These are phyloP conservation scores for Cantharis rustica DNA, from an alignment of 2,888 invertebrate species.

Conservation along the genomic window DNA sequence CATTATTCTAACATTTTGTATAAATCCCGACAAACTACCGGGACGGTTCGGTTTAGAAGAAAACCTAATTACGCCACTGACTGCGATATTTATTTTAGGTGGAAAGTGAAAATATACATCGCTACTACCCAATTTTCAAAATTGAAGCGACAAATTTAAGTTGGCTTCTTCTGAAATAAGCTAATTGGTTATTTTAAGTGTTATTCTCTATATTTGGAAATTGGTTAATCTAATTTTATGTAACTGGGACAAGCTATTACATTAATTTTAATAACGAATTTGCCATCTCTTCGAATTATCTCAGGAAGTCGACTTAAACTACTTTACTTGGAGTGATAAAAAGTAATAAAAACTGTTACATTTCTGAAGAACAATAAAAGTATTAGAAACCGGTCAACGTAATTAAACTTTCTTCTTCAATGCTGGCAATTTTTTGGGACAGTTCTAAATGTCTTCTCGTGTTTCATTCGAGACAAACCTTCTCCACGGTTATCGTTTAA, in stretches of 20 bases:
- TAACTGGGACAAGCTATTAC: conserved; percentile 1
- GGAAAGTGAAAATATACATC: neutral
- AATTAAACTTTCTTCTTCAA: neutral
- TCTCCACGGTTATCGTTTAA: neutral
- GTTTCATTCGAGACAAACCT: neutral
- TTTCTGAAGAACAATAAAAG: neutral
- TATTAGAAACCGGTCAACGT: neutral
- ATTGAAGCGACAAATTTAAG: neutral
- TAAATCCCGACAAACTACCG: conserved; percentile 7
- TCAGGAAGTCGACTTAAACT: neutral
- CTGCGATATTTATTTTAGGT: neutral
- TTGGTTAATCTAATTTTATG: conserved; percentile 1
- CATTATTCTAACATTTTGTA: neutral
- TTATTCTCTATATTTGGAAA: neutral
- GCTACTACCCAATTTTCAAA: neutral
- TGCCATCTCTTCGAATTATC: neutral
- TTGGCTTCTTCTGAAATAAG: neutral
- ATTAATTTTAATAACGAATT: neutral
- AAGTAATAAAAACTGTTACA: neutral
- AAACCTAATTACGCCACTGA: conserved; percentile 4
- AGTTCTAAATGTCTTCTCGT: neutral
- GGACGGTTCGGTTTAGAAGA: conserved; percentile 1
- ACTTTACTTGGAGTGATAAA: neutral
- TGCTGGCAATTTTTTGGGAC: neutral
- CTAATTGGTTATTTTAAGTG: neutral